These are phyloP conservation scores for Gryon sp. DNA, from an alignment of 1,140 invertebrate genomes.

Conservation along the genomic window DNA sequence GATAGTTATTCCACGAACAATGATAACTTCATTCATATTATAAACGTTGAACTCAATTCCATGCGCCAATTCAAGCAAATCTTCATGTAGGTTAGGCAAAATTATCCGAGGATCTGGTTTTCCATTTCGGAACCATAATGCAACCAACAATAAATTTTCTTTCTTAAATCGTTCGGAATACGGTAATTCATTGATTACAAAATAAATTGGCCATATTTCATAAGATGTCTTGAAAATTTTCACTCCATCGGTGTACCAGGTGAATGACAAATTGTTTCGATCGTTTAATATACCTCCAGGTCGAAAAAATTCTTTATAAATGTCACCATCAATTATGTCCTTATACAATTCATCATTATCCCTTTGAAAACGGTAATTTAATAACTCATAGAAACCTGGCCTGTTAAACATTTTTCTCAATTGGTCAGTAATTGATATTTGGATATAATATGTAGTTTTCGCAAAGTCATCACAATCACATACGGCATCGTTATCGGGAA, in stretches of 20 bases:
- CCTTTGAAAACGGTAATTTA: conserved; percentile 6
- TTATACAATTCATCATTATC: conserved; percentile 4
- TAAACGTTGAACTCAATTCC: no score
- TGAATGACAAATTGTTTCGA: conserved; percentile 13
- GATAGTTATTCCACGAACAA: no score
- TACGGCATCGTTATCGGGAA: neutral
- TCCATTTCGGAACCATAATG: conserved; percentile 19
- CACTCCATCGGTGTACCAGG: conserved; percentile 14
- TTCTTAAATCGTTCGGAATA: conserved; percentile 6
- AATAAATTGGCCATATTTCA: conserved; percentile 31
- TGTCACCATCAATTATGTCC: conserved; percentile 23
- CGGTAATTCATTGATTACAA: conserved; percentile 28
- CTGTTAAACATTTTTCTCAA: conserved; percentile 1
- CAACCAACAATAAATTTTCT: conserved; percentile 6
- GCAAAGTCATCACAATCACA: neutral
- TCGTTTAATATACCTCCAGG: conserved; percentile 1
- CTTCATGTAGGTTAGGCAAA: no score
- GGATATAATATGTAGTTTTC: conserved; percentile 8
- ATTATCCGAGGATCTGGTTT: no score
- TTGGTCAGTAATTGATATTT: conserved; percentile 5
- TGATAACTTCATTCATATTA: no score
- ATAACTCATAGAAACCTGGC: conserved; percentile 11
- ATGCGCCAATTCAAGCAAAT: no score
- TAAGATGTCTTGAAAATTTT: conserved; percentile 10
- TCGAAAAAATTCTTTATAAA: conserved; percentile 26